A percentile compares a stretch with the other conserved stretches of the same genome.
phyloP scores from a whole-genome alignment of 1,140 invertebrate species.

The Cotesia vestalis region DNA sequence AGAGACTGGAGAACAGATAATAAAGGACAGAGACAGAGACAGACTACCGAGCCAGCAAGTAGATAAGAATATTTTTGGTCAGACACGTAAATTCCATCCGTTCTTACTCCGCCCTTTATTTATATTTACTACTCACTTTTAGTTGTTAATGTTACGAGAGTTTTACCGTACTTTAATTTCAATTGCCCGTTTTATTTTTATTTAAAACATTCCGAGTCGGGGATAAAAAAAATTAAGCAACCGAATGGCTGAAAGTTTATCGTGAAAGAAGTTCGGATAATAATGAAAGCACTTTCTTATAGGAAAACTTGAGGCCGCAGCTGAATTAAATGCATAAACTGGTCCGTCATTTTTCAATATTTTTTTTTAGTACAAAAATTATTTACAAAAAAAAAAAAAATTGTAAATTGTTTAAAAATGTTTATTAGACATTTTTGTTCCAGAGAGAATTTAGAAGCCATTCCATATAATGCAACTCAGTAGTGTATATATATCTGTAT shows the following conservation, averaged over 20 bases:
- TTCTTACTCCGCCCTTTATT: background rate
- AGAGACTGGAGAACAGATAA: too few relatives aligned
- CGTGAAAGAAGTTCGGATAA: background rate
- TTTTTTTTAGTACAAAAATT: too few relatives aligned
- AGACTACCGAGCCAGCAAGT: background rate
- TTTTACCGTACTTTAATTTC: background rate
- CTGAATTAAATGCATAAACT: background rate
- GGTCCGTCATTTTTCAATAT: too few relatives aligned
- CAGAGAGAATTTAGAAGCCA: constrained; percentile 13
- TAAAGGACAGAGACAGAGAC: too few relatives aligned
- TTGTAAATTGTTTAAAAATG: too few relatives aligned
- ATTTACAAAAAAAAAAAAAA: too few relatives aligned
- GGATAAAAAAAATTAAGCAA: background rate
- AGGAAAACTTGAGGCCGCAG: background rate
- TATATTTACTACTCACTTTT: constrained; percentile 4
- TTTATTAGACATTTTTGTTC: background rate
- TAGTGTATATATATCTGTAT: background rate
- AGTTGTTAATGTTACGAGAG: background rate
- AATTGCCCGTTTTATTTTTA: background rate
- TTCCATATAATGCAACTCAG: background rate
- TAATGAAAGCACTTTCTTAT: constrained; percentile 3
- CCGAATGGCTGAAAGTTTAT: constrained; percentile 5
- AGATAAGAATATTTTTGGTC: constrained; percentile 17
- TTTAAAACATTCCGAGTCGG: background rate
- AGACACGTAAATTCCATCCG: background rate